Conservation (phyloP, 2,797 vertebrate species). For the Pseudocheirus occidentalis region DNA sequence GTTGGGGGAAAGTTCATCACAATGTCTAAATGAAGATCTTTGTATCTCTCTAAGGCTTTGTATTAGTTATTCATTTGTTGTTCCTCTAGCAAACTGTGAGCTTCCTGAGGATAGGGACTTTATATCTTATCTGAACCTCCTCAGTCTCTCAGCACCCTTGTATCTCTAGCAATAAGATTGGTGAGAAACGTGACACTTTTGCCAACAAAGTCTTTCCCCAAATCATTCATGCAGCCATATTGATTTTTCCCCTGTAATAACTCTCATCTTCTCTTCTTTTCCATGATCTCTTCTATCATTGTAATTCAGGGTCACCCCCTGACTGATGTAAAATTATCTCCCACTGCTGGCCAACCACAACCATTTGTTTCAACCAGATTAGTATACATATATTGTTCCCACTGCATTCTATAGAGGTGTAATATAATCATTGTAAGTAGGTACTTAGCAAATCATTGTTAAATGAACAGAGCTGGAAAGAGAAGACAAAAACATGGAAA, state of each 20-base stretch:
- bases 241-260: not conserved
- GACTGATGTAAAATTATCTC: not conserved
- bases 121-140: not conserved
- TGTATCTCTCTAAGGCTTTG: not conserved
- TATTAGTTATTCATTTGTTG: not conserved
- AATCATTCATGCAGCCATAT: not conserved
- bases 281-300: not conserved
- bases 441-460: not conserved
- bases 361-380: not conserved
- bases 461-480: not conserved
- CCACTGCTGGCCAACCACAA: not conserved
- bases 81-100: not conserved
- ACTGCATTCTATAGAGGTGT: not conserved
- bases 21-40: not conserved
- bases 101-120: not conserved
- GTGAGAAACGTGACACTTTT: not conserved
- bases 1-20: not conserved
- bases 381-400: not conserved
- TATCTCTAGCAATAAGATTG: not conserved
- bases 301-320: not conserved
- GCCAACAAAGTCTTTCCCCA: not conserved
- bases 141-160: not conserved
- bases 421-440: not conserved
- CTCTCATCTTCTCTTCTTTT: not conserved
- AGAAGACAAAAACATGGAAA: constrained; percentile 1